phyloP scores from a whole-genome alignment of 1,140 invertebrate species.

The Aphelinus atriplicis region DNA sequence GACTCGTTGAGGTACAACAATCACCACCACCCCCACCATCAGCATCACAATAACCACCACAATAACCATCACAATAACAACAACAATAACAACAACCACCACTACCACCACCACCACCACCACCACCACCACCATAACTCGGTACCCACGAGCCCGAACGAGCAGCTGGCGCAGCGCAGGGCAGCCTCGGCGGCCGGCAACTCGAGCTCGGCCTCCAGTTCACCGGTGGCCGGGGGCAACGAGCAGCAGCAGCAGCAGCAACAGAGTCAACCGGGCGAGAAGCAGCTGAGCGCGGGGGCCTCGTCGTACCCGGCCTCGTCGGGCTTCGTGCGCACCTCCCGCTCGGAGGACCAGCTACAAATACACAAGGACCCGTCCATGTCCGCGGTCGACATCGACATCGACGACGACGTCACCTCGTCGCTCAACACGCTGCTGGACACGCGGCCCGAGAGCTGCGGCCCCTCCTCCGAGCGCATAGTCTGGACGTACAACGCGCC shows the following conservation, averaged over 20 bases:
- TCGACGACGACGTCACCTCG: slow-evolving; percentile 92
- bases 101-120: slow-evolving; percentile 63
- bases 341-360: slow-evolving; percentile 87
- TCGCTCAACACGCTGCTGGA: slow-evolving; percentile 90
- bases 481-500: slow-evolving; percentile 93
- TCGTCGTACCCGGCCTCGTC: slow-evolving; percentile 43
- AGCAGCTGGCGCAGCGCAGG: slow-evolving; percentile 67
- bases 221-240: slow-evolving; percentile 56
- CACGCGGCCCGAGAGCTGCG: slow-evolving; percentile 76
- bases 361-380: slow-evolving; percentile 78
- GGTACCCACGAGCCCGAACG: slow-evolving; percentile 83
- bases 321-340: slow-evolving; percentile 77
- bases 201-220: slow-evolving; percentile 69
- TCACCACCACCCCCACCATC: slow-evolving; percentile 66
- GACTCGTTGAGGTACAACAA: slow-evolving; percentile 67
- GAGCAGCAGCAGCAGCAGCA: background rate
- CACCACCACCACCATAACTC: slow-evolving; percentile 73
- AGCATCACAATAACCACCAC: slow-evolving; percentile 62
- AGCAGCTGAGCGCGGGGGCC: background rate
- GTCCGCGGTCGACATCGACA: slow-evolving; percentile 87
- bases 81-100: slow-evolving; percentile 62
- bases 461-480: slow-evolving; percentile 72
- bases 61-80: slow-evolving; percentile 63
- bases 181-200: slow-evolving; percentile 47
- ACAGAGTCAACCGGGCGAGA: background rate